Percentiles rank a stretch among this genome's conserved stretches.
phyloP scores from a whole-genome alignment of 1,140 invertebrate species.

The Zophobas atratus region DNA sequence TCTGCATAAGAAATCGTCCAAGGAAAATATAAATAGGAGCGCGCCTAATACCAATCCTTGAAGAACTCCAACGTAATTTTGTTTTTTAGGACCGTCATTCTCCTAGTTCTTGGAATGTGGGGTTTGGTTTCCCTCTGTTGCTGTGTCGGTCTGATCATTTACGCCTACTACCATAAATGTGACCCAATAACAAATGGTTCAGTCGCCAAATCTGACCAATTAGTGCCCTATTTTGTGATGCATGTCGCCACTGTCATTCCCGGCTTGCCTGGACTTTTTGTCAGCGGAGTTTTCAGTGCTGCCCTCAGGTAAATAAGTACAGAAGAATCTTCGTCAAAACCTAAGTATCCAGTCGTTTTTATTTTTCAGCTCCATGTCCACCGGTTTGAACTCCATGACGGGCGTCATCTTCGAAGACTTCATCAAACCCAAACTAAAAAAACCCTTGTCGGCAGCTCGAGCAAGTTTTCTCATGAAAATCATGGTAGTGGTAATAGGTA shows the following conservation, averaged over 20 bases:
- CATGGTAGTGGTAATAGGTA: constrained; percentile 76
- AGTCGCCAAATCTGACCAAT: constrained; percentile 71
- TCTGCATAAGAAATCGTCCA: too few relatives aligned
- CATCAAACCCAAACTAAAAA: constrained; percentile 77
- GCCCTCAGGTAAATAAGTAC: constrained; percentile 72
- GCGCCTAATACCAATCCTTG: too few relatives aligned
- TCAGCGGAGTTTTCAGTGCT: constrained; percentile 80
- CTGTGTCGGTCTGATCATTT: constrained; percentile 81
- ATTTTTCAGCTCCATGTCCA: constrained; percentile 81
- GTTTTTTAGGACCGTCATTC: constrained; percentile 65
- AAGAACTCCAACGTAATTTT: too few relatives aligned
- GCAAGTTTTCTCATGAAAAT: constrained; percentile 80
- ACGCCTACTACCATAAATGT: constrained; percentile 80
- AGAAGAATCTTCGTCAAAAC: too few relatives aligned
- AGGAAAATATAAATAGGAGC: too few relatives aligned
- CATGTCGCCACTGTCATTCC: constrained; percentile 72
- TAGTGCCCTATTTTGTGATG: constrained; percentile 77
- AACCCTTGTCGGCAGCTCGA: constrained; percentile 71
- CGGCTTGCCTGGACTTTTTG: constrained; percentile 78
- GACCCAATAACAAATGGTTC: constrained; percentile 79
- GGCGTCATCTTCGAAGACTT: constrained; percentile 88
- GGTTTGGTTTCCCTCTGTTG: constrained; percentile 68
- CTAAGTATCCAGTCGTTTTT: too few relatives aligned
- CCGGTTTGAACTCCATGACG: constrained; percentile 85
- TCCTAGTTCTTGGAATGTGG: constrained; percentile 67